Conservation (phyloP, 1,140 invertebrate genomes). For the Trachelipus rathkii region DNA sequence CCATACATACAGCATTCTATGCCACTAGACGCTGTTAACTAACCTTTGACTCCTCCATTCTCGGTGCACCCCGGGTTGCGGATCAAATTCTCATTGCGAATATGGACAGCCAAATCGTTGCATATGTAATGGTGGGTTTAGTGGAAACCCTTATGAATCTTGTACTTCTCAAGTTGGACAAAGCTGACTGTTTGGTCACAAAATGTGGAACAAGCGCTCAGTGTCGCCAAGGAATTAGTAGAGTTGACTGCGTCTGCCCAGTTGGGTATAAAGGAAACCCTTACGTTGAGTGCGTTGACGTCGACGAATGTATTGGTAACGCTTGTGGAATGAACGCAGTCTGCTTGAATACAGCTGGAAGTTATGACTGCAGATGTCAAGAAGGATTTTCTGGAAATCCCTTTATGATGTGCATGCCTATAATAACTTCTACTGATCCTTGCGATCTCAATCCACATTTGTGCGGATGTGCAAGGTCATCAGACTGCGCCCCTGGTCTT, state of each 20-base stretch:
- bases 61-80: conserved; percentile 75
- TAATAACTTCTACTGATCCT: conserved; percentile 54
- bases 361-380: conserved; percentile 79
- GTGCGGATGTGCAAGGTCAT: conserved; percentile 65
- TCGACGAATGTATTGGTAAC: conserved; percentile 74
- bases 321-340: conserved; percentile 79
- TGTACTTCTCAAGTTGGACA: conserved; percentile 60
- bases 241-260: conserved; percentile 74
- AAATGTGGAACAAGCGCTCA: conserved; percentile 72
- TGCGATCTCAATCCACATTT: conserved; percentile 62
- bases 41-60: conserved; percentile 69
- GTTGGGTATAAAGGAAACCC: conserved; percentile 79
- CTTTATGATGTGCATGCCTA: conserved; percentile 64
- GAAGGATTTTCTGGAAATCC: conserved; percentile 78
- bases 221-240: conserved; percentile 66
- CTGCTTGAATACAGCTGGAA: conserved; percentile 80
- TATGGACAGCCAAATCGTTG: conserved; percentile 71
- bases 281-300: conserved; percentile 71
- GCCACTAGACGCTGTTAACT: too few relatives aligned
- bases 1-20: too few relatives aligned
- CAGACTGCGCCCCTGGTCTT: conserved; percentile 66
- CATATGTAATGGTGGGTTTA: conserved; percentile 74
- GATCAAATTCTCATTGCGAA: conserved; percentile 77
- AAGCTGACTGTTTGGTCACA: conserved; percentile 66
- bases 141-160: conserved; percentile 78